These are phyloP conservation scores for Noctuana brunneofusca DNA, from an alignment of 2,888 invertebrate genomes.

Conservation along the genomic window DNA sequence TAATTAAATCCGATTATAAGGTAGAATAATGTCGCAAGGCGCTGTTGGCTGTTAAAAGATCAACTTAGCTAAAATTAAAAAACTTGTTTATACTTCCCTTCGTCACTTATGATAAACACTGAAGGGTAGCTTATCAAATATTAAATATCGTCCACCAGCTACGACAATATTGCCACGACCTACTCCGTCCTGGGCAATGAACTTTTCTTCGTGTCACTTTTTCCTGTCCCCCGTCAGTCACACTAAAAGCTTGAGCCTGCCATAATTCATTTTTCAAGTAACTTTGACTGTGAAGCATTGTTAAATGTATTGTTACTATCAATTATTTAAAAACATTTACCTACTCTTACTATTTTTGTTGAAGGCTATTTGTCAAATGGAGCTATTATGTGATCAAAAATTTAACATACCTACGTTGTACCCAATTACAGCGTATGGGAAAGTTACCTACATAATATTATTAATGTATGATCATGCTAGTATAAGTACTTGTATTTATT, in stretches of 20 bases:
- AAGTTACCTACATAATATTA: too few relatives aligned
- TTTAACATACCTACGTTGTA: too few relatives aligned
- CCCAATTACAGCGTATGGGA: too few relatives aligned
- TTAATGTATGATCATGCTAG: too few relatives aligned
- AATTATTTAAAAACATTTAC: background rate
- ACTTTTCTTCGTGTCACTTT: conserved; percentile 1
- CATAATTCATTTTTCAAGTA: background rate
- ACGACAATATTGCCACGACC: background rate
- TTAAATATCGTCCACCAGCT: conserved; percentile 1
- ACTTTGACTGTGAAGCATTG: background rate
- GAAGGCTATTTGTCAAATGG: background rate
- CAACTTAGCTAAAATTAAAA: too few relatives aligned
- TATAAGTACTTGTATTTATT: too few relatives aligned
- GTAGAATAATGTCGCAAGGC: too few relatives aligned
- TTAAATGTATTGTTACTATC: background rate
- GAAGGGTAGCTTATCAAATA: conserved; percentile 1
- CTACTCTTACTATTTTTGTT: background rate
- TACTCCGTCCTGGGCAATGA: conserved; percentile 4
- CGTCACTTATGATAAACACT: background rate
- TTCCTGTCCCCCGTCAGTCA: conserved; percentile 5
- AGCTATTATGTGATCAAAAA: background rate
- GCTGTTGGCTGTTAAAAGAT: too few relatives aligned
- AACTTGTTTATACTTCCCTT: too few relatives aligned
- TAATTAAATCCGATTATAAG: too few relatives aligned
- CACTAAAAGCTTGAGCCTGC: background rate